Conservation (phyloP, 2,113 vertebrate species). For the Megaceryle maxima region DNA sequence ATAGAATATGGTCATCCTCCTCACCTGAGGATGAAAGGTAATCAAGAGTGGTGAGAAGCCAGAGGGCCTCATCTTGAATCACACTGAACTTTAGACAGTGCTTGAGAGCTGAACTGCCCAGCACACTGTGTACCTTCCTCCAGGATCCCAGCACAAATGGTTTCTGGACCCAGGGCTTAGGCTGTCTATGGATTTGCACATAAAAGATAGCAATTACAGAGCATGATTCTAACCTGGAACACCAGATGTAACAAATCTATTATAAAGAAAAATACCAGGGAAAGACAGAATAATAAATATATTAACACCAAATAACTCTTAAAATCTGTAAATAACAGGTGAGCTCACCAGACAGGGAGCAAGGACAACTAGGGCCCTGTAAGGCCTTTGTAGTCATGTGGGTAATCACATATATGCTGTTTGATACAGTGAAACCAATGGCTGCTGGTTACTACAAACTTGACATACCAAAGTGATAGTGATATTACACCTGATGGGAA, state of each 20-base stretch:
- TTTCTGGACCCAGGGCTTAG: neutral
- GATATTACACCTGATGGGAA: neutral
- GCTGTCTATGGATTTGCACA: neutral
- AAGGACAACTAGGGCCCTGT: neutral
- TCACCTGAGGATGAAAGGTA: neutral
- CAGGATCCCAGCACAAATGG: neutral
- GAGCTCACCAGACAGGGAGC: neutral
- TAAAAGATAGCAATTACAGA: rapidly evolving
- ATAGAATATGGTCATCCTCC: neutral
- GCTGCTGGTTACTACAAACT: neutral
- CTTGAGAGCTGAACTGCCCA: neutral
- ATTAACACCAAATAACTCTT: neutral
- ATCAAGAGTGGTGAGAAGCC: neutral
- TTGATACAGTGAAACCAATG: neutral
- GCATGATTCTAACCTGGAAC: neutral
- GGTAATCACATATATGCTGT: neutral
- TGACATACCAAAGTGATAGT: neutral
- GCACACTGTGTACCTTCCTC: rapidly evolving
- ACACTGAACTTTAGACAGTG: neutral
- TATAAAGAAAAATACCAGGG: neutral
- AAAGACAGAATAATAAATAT: neutral
- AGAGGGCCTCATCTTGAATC: neutral
- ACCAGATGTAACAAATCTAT: neutral
- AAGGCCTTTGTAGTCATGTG: neutral
- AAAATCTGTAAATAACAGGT: neutral